phyloP scores from a whole-genome alignment of 1,140 invertebrate genomes.

The Leptinotarsa defecta region DNA sequence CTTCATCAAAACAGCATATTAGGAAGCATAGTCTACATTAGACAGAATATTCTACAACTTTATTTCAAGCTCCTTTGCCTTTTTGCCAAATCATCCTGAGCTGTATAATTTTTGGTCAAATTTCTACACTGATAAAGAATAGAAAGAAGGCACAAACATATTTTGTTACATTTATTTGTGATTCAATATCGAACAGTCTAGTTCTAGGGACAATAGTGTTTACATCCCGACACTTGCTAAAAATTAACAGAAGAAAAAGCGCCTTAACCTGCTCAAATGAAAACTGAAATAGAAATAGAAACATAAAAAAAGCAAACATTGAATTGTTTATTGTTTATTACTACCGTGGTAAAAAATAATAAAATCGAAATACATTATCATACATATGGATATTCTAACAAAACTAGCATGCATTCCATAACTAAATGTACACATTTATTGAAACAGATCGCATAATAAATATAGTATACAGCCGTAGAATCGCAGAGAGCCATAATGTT shows the following conservation, averaged over 20 bases:
- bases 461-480: slow-evolving; percentile 56
- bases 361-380: slow-evolving; percentile 57
- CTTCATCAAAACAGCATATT: too few species aligned
- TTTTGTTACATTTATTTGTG: slow-evolving; percentile 29
- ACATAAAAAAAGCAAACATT: slow-evolving; percentile 23
- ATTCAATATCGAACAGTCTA: slow-evolving; percentile 30
- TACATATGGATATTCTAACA: slow-evolving; percentile 54
- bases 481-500: slow-evolving; percentile 54
- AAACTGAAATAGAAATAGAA: slow-evolving; percentile 15
- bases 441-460: slow-evolving; percentile 52
- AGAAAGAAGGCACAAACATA: background rate
- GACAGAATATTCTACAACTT: too few species aligned
- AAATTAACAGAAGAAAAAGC: slow-evolving; percentile 14
- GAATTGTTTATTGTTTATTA: slow-evolving; percentile 48
- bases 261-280: slow-evolving; percentile 7
- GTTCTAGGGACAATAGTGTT: slow-evolving; percentile 25
- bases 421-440: slow-evolving; percentile 53
- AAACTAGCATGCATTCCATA: slow-evolving; percentile 56
- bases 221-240: slow-evolving; percentile 28
- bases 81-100: too few species aligned
- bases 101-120: too few species aligned
- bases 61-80: too few species aligned
- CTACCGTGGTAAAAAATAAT: slow-evolving; percentile 57
- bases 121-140: too few species aligned
- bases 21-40: too few species aligned